A percentile compares a stretch with the other conserved stretches of the same genome.
These are phyloP conservation scores for Vombatus ursinus DNA, from an alignment of 2,113 vertebrate species.

Conservation along the genomic window DNA sequence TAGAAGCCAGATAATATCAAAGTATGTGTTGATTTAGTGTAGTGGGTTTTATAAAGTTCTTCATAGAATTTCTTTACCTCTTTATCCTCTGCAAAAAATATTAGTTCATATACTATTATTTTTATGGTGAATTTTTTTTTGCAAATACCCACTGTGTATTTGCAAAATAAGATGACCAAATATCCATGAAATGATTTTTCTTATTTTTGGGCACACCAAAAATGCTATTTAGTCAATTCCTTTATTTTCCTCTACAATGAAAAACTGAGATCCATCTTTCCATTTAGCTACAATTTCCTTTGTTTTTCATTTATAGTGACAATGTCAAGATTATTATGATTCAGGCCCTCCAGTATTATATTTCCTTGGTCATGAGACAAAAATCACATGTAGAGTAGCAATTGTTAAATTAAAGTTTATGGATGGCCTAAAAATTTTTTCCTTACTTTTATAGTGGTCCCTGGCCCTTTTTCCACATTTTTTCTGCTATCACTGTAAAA, in stretches of 20 bases:
- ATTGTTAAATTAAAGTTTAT: neutral
- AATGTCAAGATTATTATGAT: neutral
- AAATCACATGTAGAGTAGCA: neutral
- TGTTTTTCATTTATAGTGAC: neutral
- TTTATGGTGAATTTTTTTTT: neutral
- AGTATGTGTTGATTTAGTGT: neutral
- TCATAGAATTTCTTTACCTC: neutral
- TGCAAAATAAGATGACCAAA: neutral
- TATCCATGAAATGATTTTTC: neutral
- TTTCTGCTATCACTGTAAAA: neutral
- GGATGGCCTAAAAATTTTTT: neutral
- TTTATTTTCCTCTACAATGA: neutral
- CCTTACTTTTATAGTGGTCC: neutral
- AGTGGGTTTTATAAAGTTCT: neutral
- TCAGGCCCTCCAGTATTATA: neutral
- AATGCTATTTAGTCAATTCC: neutral
- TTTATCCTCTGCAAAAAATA: neutral
- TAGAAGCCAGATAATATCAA: neutral
- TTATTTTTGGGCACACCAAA: neutral
- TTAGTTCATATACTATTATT: neutral
- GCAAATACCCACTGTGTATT: neutral
- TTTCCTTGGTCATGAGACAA: neutral
- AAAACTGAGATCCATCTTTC: neutral
- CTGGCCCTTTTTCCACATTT: neutral
- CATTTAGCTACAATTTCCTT: neutral